Base-by-base conservation (phyloP, 2,888 invertebrate genomes). In the Microctonus hyperodae region DNA sequence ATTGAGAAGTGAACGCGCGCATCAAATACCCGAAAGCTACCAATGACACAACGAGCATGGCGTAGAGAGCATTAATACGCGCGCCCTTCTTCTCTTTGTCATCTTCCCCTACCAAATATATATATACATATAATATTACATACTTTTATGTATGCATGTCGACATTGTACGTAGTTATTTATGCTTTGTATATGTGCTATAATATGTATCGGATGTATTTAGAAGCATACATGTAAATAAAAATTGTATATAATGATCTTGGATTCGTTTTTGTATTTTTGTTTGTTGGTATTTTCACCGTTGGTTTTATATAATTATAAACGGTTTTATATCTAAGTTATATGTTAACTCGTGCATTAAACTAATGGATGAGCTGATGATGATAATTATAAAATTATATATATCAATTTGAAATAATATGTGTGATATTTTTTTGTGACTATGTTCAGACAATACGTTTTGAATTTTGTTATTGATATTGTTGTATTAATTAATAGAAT, bases 1-100 rank as follows among this genome's bases (percentile, higher is more conserved):
- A 44, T n/a, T 16, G 16, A 55, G 31, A 55, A 55, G 31, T 55
- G 31, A 55, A 31, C 55, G 55, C 31, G 55, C 55, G 55, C 55
- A 55, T 55, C 55, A 55, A 55, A 55, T 55, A 55, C 31, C 33
- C 28, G 31, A n/a, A 31, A 31, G 28, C 31, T 28, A 22, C 55
- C 28, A 55, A 7, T n/a, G 31, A n/a, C n/a, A n/a, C n/a, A n/a
- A 16, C 55, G 28, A 55, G 31, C 31, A 28, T 55, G 31, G 28
- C 55, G 44, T n/a, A n/a, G n/a, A 44, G 16, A 7, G 55, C 16
- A 55, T 55, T 55, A 55, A 55, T 55, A 31, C 20, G n/a, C 31
- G 55, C 55, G 16, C 55, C 31, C 31, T 55, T 16, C 9, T 9
- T 16, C 44, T 44, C 16, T 16, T 44, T 44, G 44, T 44, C 44